Evolutionary conservation across 92 coral and sea anemone genomes (phyloP), one percentile per base, ranked within the genome.

Genomic region (Phenganax stokvisi): DNA sequence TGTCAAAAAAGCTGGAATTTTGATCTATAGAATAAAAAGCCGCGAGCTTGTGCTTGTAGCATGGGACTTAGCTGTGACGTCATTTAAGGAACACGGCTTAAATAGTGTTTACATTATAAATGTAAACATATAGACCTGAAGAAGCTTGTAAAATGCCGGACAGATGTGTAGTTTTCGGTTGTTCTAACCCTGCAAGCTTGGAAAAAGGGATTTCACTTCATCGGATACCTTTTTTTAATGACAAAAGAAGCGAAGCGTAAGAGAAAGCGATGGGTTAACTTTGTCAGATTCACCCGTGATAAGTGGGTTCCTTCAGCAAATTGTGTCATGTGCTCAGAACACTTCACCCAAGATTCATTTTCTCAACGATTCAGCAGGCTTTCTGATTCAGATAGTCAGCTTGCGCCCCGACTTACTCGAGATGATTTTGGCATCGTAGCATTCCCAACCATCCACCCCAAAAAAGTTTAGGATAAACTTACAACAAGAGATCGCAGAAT

Each of bases 171-270:
- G 63, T 66, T 66, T 27, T 57, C 56, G 65, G 65, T 58, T 59
- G 81, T 37, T 77, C 81, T 57, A 77, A 77, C 65, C 66, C 0
- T 29, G 65, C 63, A 10, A 52, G 58, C 52, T 17, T 55, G 16
- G 63, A 13, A 44, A 75, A 75, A 13, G 65, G 80, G 20, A 75
- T 75, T 3, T 77, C 81, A 8, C 81, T 77, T 77, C 72, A 77
- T 77, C 81, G 68, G 25, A 76, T 76, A 28, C 80, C 69, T 27
- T 76, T 76, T 15, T 76, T 65, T 65, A 76, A 76, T 53, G 80
- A 76, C 17, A 55, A 76, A 52, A 37, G 80, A 15, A 15, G 80
- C 80, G 3, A 76, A 76, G 69, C 47, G 67, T 27, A 77, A 31
- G 81, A 77, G 59, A 75, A 31, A 25, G 71, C 13, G 15, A 60